Conservation (phyloP, 2,888 invertebrate genomes). For the Synergus laeviventris region DNA sequence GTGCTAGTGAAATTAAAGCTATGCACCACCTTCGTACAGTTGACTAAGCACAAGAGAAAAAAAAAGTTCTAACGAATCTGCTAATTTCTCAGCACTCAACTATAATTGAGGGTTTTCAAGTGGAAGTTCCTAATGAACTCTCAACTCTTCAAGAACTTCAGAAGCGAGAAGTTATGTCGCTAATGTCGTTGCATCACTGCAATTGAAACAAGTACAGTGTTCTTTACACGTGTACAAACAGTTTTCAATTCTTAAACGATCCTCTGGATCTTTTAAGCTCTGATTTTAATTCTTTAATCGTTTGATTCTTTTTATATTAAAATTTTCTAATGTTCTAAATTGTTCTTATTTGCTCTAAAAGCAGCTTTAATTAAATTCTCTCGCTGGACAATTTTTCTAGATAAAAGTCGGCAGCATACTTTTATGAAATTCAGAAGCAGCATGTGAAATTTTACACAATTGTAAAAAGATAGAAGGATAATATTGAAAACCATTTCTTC, state of each 20-base stretch:
- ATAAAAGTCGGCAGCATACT: background rate
- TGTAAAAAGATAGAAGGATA: background rate
- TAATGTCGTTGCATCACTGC: background rate
- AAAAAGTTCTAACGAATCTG: slow-evolving; percentile 28
- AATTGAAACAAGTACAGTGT: slow-evolving; percentile 5
- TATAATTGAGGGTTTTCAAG: slow-evolving; percentile 21
- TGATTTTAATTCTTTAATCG: too few species aligned
- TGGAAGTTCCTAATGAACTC: slow-evolving; percentile 23
- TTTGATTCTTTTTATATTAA: too few species aligned
- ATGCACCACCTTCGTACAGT: background rate
- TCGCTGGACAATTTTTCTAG: too few species aligned
- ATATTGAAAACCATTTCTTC: slow-evolving; percentile 1
- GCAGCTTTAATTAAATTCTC: too few species aligned
- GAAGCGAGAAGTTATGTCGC: slow-evolving; percentile 13
- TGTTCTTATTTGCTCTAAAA: too few species aligned
- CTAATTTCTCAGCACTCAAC: slow-evolving; percentile 35
- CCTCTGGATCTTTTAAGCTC: too few species aligned
- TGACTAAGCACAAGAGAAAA: slow-evolving; percentile 6
- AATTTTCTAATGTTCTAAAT: too few species aligned
- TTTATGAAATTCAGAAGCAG: background rate
- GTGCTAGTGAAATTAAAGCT: slow-evolving; percentile 11
- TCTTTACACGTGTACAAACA: slow-evolving; percentile 9
- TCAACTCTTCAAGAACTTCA: slow-evolving; percentile 15
- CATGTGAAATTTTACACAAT: background rate
- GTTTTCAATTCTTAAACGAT: slow-evolving; percentile 14